Evolutionary conservation across 2,888 invertebrate species (phyloP), one percentile per base, ranked within the genome.

Genomic region (Chamaedrilus cognettii): DNA sequence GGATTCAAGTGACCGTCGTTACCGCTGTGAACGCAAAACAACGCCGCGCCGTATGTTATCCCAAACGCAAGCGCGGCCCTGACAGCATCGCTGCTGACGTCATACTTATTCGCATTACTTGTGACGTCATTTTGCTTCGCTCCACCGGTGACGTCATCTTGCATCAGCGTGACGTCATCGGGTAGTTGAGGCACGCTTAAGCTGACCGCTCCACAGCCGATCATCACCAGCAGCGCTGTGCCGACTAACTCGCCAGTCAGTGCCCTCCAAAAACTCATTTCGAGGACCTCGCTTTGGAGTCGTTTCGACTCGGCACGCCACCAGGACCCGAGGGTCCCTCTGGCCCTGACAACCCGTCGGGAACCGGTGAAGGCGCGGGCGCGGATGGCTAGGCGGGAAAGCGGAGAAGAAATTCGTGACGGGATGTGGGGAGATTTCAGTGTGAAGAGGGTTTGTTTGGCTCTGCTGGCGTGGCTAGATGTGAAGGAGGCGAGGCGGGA

Each of bases 1-100:
- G 84, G 83, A 62, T 84, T 84, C 71, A 84, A 77, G 68, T 84
- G 83, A 2, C 79, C 80, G 63, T 62, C 65, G 68, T 50, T 65
- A 33, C 80, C 76, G 67, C 79, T 78, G 1, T 84, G 83, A 42
- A 82, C 75, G 68, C 81, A 81, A 67, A 81, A 82, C 30, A 82
- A 77, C 62, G 83, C 68, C 1, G 80, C 79, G 3, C 80, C 79
- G n/a, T 80, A 77, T 0, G 78, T 76, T 34, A 84, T 67, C 15
- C 83, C 83, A 69, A 83, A 83, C 1, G 80, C 78, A 32, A 82
- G 70, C 2, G 81, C 78, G 35, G 81, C 71, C 30, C 56, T 33
- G 30, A 49, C 51, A 3, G 67, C 5, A 52, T 19, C 15, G n/a
- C n/a, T n/a, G n/a, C n/a, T n/a, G n/a, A n/a, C n/a, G n/a, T n/a